Base-by-base conservation (phyloP, 2,113 vertebrate species). In the Ciconia maguari region DNA sequence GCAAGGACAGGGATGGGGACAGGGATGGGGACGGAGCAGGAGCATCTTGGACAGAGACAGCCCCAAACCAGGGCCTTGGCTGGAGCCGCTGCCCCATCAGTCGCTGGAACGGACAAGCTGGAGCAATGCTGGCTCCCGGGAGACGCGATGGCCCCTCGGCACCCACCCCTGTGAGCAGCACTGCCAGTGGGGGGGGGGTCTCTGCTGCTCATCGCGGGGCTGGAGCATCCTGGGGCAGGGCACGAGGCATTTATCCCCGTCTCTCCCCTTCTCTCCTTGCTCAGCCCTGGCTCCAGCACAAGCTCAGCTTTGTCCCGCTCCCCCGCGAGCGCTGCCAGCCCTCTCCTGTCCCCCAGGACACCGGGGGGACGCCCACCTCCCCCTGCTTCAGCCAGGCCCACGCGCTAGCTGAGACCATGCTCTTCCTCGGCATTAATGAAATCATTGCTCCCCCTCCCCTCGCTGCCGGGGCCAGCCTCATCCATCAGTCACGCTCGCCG, bases 351-450 rank as follows among this genome's bases (percentile, higher is more conserved):
- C 34, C 68, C n/a, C 25, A 13, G 87, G 42, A 83, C 76, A 54
- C 27, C 9, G 22, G 44, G n/a, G 49, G 70, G 64, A 19, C 4
- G 1, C 25, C 41, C 24, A 5, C 32, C 34, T 15, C 8, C 19
- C 22, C 78, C 19, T 2, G 3, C 34, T 66, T 26, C 92, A 75
- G 49, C 49, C 84, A 55, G 84, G 10, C 71, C 42, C 38, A 3
- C 0, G 2, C 6, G 1, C 52, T 27, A 30, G 24, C 74, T 7
- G 27, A n/a, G 30, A 54, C 58, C 36, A 2, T 0, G 2, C 78
- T 44, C 27, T 30, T 42, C 32, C 48, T 76, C 4, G 0, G 30
- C 0, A 0, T 29, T 55, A 32, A 71, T 49, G 13, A 52, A 64
- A 70, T 7, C 68, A 13, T 10, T 9, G 18, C 75, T 72, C 10